Evolutionary conservation across 2,113 vertebrate species (phyloP).

Genomic region (Halichoerus grypus): DNA sequence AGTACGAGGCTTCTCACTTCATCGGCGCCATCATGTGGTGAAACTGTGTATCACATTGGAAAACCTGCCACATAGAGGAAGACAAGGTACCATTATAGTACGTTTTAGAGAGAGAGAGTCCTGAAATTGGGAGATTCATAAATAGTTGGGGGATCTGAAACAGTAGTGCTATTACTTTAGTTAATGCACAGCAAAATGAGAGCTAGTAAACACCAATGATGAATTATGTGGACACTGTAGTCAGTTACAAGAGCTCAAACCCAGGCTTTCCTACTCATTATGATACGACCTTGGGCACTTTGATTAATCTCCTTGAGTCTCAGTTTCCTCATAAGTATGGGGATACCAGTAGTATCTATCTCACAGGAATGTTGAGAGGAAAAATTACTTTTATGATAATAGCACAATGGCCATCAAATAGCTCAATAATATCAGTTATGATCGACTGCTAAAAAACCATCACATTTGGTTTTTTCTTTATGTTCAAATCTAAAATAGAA

Average conservation of each 20-base stretch:
- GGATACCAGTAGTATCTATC: not conserved
- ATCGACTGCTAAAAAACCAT: not conserved
- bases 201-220: not conserved
- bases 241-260: not conserved
- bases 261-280: not conserved
- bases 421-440: not conserved
- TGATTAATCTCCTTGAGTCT: not conserved
- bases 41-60: not conserved
- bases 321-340: not conserved
- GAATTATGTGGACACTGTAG: not conserved
- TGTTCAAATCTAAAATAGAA: not conserved
- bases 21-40: slow-evolving; percentile 75
- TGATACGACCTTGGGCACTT: not conserved
- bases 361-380: not conserved
- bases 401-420: not conserved
- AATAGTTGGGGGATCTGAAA: not conserved
- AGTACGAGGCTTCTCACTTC: slow-evolving; percentile 35
- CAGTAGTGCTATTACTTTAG: not conserved
- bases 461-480: not conserved
- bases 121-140: not conserved
- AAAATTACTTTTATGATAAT: not conserved
- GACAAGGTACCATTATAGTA: not conserved
- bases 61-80: not conserved
- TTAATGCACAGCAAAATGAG: not conserved
- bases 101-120: not conserved